A percentile compares a stretch with the other conserved stretches of the same genome.
Evolutionary conservation across 2,797 vertebrate genomes (phyloP).

Genomic region (Adrianichthys oophorus): DNA sequence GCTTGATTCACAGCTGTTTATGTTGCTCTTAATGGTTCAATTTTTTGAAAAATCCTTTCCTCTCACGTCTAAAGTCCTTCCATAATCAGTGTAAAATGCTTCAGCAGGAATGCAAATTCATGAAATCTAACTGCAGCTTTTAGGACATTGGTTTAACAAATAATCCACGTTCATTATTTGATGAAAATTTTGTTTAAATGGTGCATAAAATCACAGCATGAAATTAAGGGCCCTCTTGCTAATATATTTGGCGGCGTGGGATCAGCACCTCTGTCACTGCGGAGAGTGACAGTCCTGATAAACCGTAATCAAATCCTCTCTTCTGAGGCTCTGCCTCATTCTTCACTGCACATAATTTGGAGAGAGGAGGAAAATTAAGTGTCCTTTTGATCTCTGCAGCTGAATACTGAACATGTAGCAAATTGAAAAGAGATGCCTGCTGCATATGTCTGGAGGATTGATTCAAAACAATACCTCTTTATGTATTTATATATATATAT

Average conservation of each 20-base stretch:
- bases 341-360: slow-evolving; percentile 63
- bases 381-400: slow-evolving; percentile 69
- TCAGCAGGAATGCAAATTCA: slow-evolving; percentile 7
- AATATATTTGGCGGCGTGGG: slow-evolving; percentile 60
- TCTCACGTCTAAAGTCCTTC: slow-evolving; percentile 30
- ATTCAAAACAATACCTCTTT: slow-evolving; percentile 43
- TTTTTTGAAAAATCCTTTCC: slow-evolving; percentile 22
- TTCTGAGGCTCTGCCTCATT: slow-evolving; percentile 59
- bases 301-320: slow-evolving; percentile 72
- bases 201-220: slow-evolving; percentile 61
- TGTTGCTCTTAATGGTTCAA: slow-evolving; percentile 14
- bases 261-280: slow-evolving; percentile 58
- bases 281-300: slow-evolving; percentile 74
- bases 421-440: slow-evolving; percentile 71
- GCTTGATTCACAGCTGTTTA: slow-evolving; percentile 26
- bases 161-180: slow-evolving; percentile 67
- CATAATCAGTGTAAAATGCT: slow-evolving; percentile 17
- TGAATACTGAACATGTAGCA: slow-evolving; percentile 68
- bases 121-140: slow-evolving; percentile 32
- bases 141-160: slow-evolving; percentile 53
- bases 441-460: slow-evolving; percentile 61
- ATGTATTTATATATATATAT: slow-evolving; percentile 10
- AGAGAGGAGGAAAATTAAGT: slow-evolving; percentile 73
- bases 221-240: slow-evolving; percentile 64
- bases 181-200: slow-evolving; percentile 59